Evolutionary conservation across 2,113 vertebrate species (phyloP).

Genomic region (Phylloscopus trochilus): DNA sequence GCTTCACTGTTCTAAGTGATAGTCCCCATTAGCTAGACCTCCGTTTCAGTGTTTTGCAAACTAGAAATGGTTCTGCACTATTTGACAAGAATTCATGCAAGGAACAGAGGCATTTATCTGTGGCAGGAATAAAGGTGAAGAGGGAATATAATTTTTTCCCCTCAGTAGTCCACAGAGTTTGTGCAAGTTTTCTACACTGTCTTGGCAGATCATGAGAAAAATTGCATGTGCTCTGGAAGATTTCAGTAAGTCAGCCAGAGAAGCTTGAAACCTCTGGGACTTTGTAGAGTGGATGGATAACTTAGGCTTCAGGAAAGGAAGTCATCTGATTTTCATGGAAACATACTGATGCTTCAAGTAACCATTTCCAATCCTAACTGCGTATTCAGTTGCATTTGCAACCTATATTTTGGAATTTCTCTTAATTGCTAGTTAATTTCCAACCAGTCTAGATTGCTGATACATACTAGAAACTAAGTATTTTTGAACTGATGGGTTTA

Average conservation of each 20-base stretch:
- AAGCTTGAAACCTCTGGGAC: conserved; percentile 2
- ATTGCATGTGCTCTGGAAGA: not conserved
- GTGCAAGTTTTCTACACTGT: not conserved
- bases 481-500: not conserved
- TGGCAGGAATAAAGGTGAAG: not conserved
- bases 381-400: not conserved
- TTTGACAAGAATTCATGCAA: not conserved
- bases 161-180: not conserved
- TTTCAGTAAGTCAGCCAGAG: not conserved
- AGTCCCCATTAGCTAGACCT: not conserved
- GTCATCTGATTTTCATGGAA: not conserved
- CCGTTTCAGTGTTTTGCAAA: not conserved
- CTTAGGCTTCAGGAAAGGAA: not conserved
- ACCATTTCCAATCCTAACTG: not conserved
- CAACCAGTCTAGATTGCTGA: not conserved
- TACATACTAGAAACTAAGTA: not conserved
- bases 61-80: not conserved
- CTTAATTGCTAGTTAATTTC: not conserved
- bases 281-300: not conserved
- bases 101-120: not conserved
- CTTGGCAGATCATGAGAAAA: conserved; percentile 25
- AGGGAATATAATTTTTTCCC: not conserved
- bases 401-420: not conserved
- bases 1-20: not conserved
- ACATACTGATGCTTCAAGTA: not conserved